These are phyloP conservation scores for Leucozona laternaria DNA, from an alignment of 2,888 invertebrate genomes.

Conservation along the genomic window DNA sequence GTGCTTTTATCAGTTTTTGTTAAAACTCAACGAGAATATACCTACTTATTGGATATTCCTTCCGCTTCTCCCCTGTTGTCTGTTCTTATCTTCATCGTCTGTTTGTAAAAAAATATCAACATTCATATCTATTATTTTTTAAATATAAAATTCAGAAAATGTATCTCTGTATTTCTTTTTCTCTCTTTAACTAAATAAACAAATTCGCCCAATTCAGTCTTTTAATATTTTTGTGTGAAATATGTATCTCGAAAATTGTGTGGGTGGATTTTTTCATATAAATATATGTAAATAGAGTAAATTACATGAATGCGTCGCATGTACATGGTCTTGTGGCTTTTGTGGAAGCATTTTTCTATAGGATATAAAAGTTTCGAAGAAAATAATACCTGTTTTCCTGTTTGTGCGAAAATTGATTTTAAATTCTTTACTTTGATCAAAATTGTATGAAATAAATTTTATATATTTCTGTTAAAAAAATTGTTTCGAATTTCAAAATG, in stretches of 20 bases:
- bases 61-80: not conserved
- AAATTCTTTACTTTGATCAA: too few relatives aligned
- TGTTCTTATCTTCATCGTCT: not conserved
- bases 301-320: not conserved
- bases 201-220: not conserved
- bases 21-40: not conserved
- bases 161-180: not conserved
- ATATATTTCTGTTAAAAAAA: too few relatives aligned
- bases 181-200: slow-evolving; percentile 16
- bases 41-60: slow-evolving; percentile 2
- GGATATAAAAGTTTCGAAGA: too few relatives aligned
- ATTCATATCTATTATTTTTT: not conserved
- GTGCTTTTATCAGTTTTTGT: slow-evolving; percentile 2
- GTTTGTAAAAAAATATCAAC: not conserved
- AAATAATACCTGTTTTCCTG: too few relatives aligned
- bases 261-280: not conserved
- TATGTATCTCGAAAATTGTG: not conserved
- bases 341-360: too few relatives aligned
- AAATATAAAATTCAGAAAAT: not conserved
- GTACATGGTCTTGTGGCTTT: not conserved
- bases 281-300: not conserved
- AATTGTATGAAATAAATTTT: too few relatives aligned
- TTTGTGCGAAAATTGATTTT: too few relatives aligned
- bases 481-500: too few relatives aligned
- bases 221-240: not conserved